Percentiles rank a stretch among this genome's conserved stretches.
Conservation (phyloP, 2,797 vertebrate species). For the Bradypus variegatus region DNA sequence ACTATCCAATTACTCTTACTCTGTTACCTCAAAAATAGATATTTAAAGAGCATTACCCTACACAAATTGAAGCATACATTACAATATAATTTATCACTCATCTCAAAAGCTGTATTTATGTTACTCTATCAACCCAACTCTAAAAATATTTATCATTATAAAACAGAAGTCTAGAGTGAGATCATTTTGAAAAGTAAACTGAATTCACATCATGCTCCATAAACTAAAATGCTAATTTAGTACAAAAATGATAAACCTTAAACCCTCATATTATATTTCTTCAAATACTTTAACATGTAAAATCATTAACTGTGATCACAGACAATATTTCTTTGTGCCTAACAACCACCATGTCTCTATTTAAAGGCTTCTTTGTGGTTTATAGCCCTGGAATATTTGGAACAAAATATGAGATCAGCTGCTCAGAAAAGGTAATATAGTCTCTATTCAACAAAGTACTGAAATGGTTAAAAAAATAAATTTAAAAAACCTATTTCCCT, state of each 20-base stretch:
- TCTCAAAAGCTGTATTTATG: neutral
- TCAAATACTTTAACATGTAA: neutral
- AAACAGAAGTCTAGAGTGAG: neutral
- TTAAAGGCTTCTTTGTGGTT: neutral
- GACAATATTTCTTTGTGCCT: neutral
- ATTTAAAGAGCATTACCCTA: neutral
- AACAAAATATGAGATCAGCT: neutral
- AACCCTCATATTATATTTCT: neutral
- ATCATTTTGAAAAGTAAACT: slow-evolving; percentile 21
- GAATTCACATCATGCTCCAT: neutral
- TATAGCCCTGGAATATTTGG: neutral
- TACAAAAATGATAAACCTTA: neutral
- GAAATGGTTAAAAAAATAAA: neutral
- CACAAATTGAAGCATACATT: neutral
- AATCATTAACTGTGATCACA: neutral
- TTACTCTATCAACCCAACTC: neutral
- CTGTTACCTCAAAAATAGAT: neutral
- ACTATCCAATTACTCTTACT: neutral
- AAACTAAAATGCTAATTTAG: slow-evolving; percentile 1
- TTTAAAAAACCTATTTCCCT: neutral
- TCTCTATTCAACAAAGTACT: neutral
- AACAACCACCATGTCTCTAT: neutral
- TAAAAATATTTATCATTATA: slow-evolving; percentile 28
- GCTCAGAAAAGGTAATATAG: slow-evolving; percentile 22
- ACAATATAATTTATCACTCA: neutral